Percentiles rank a stretch among this genome's conserved stretches.
Evolutionary conservation across 2,888 invertebrate genomes (phyloP).

Genomic region (Maniola hyperantus): DNA sequence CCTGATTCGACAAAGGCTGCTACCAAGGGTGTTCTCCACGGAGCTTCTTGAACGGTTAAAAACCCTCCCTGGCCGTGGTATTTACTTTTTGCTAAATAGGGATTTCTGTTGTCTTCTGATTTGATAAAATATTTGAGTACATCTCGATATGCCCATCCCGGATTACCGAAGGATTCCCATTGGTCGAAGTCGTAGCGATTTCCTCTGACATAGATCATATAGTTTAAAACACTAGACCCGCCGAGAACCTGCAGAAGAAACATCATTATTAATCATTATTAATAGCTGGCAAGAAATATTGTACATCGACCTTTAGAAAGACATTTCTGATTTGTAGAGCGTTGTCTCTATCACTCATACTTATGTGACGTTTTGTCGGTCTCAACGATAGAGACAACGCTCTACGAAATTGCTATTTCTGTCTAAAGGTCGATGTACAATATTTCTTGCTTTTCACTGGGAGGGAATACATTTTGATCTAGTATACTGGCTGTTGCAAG

Average conservation of each 20-base stretch:
- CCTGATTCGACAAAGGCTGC: conserved; percentile 93
- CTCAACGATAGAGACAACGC: too few relatives aligned
- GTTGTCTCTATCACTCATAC: too few relatives aligned
- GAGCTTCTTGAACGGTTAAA: conserved; percentile 91
- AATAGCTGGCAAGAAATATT: too few relatives aligned
- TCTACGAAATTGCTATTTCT: too few relatives aligned
- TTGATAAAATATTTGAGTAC: conserved; percentile 94
- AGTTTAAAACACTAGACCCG: conserved; percentile 93
- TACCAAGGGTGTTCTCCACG: conserved; percentile 91
- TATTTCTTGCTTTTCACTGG: too few relatives aligned
- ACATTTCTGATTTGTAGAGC: too few relatives aligned
- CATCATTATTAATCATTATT: neutral
- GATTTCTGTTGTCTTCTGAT: conserved; percentile 94
- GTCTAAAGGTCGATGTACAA: too few relatives aligned
- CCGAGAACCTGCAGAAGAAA: conserved; percentile 86
- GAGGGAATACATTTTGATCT: too few relatives aligned
- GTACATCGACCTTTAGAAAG: too few relatives aligned
- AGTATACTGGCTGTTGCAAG: too few relatives aligned
- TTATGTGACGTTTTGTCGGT: too few relatives aligned
- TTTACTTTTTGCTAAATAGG: conserved; percentile 87
- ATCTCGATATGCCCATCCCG: conserved; percentile 93
- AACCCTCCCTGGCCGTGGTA: conserved; percentile 90
- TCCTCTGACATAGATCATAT: conserved; percentile 95
- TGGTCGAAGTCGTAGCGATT: conserved; percentile 92
- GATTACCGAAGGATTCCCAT: conserved; percentile 93